Evolutionary conservation across 92 coral and sea anemone genomes (phyloP).

Genomic region (Epizoanthus stellaris): DNA sequence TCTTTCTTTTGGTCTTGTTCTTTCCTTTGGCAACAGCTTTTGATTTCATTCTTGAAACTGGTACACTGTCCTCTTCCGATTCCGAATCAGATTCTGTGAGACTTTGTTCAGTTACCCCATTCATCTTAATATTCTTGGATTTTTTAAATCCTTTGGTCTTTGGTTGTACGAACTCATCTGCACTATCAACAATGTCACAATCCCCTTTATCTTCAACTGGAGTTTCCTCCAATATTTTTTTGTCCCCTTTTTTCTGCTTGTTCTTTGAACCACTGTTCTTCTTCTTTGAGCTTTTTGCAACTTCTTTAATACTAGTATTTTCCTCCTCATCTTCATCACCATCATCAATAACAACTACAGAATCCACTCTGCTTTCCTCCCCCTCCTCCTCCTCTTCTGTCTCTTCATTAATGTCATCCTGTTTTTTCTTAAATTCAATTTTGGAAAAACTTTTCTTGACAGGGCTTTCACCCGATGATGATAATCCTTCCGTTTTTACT

Average conservation of each 20-base stretch:
- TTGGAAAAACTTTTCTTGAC: conserved; percentile 63
- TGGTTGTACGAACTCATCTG: background rate
- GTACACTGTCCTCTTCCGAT: no score
- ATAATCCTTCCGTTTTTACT: conserved; percentile 63
- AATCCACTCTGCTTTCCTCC: background rate
- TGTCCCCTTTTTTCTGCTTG: background rate
- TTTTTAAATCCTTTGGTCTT: conserved; percentile 1
- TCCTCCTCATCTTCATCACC: conserved; percentile 55
- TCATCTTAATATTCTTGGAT: background rate
- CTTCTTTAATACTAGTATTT: background rate
- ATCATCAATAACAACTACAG: conserved; percentile 45
- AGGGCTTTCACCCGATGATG: conserved; percentile 70
- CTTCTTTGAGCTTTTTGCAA: background rate
- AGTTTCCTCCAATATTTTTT: background rate
- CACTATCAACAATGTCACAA: conserved; percentile 6
- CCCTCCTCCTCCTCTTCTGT: background rate
- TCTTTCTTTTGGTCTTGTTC: background rate
- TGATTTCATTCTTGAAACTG: background rate
- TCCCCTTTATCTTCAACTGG: background rate
- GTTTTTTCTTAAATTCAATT: background rate
- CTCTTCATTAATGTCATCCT: conserved; percentile 19
- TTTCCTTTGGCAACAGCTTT: background rate
- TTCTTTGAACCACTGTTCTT: background rate
- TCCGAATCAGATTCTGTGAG: background rate
- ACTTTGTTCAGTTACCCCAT: background rate